Evolutionary conservation across 2,888 invertebrate genomes (phyloP).

Genomic region (Mystacides longicornis): DNA sequence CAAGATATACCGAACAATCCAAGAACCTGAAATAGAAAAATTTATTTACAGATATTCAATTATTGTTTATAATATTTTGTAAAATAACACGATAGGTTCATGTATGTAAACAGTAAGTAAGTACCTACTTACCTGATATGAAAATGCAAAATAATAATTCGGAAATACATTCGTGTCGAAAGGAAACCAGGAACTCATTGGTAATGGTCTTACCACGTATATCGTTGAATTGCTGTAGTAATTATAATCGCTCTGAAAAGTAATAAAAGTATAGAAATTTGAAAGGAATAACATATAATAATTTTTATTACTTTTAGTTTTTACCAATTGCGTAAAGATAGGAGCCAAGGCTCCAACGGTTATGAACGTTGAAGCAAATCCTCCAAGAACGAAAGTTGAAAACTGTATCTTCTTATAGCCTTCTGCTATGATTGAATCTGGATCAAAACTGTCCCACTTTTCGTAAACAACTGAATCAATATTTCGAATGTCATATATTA

Average conservation of each 20-base stretch:
- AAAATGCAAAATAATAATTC: conserved; percentile 3
- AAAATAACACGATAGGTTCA: neutral
- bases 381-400: neutral
- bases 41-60: neutral
- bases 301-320: neutral
- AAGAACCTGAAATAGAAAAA: neutral
- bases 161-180: conserved; percentile 1
- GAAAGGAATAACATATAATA: neutral
- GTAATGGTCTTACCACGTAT: neutral
- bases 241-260: neutral
- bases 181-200: conserved; percentile 8
- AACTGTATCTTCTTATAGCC: neutral
- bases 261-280: neutral
- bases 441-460: conserved; percentile 3
- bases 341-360: neutral
- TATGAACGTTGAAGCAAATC: neutral
- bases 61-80: neutral
- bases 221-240: neutral
- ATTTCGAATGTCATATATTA: neutral
- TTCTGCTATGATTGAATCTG: neutral
- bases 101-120: neutral
- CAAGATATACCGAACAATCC: conserved; percentile 3
- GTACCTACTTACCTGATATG: conserved; percentile 6
- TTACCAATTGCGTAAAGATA: conserved; percentile 1
- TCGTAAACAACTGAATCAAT: neutral